A percentile compares a stretch with the other conserved stretches of the same genome.
phyloP scores from a whole-genome alignment of 1,140 invertebrate genomes.

The Aphidius ervi region DNA sequence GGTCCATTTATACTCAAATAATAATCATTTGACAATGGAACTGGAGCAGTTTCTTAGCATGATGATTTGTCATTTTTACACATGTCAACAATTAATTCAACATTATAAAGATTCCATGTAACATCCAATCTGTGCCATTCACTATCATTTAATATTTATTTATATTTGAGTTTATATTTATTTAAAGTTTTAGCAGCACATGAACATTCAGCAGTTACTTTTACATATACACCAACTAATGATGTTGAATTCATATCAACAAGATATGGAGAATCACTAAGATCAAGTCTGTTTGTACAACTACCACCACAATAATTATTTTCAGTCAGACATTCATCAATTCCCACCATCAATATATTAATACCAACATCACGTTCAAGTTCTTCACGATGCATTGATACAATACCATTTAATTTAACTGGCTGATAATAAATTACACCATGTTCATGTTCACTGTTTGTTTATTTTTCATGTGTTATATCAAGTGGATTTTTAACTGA shows the following conservation, averaged over 20 bases:
- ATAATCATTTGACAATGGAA: slow-evolving; percentile 84
- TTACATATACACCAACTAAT: slow-evolving; percentile 85
- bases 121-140: slow-evolving; percentile 95
- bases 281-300: slow-evolving; percentile 88
- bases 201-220: no score
- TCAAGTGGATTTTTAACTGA: slow-evolving; percentile 57
- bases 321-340: slow-evolving; percentile 94
- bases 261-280: slow-evolving; percentile 86
- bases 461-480: no score
- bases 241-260: slow-evolving; percentile 96
- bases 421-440: slow-evolving; percentile 95
- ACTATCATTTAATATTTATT: slow-evolving; percentile 79
- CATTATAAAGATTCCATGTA: slow-evolving; percentile 90
- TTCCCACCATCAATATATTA: slow-evolving; percentile 94
- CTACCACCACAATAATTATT: slow-evolving; percentile 93
- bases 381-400: slow-evolving; percentile 89
- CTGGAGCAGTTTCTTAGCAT: slow-evolving; percentile 82
- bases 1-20: slow-evolving; percentile 95
- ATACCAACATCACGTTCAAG: slow-evolving; percentile 91
- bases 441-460: slow-evolving; percentile 50
- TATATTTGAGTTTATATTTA: no score
- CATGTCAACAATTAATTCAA: slow-evolving; percentile 86
- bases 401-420: slow-evolving; percentile 87
- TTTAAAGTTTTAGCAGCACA: no score
- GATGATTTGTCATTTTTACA: slow-evolving; percentile 84